Base-by-base conservation (phyloP, 2,113 vertebrate genomes). In the Campylomormyrus tamandua region DNA sequence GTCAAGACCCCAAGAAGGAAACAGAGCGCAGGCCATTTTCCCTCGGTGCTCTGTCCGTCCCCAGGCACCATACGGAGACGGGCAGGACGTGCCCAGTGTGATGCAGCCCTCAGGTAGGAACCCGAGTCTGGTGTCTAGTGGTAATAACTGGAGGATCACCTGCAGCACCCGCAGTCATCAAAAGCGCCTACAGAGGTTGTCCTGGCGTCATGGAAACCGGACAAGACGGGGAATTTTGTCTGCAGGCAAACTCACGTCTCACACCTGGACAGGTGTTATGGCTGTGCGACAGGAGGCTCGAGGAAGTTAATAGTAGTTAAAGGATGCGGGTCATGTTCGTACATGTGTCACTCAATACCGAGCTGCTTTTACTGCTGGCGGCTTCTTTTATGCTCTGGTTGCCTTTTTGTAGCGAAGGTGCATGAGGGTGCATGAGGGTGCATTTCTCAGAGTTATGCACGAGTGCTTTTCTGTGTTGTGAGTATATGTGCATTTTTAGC, bases 211-310 rank as follows among this genome's bases (percentile, higher is more conserved):
- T 84, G 83, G 83, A 45, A 46, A 42, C 42, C 39, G 3, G 21
- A 48, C 42, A 21, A 84, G 45, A 48, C 2, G 1, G 83, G 83
- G 19, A 46, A 46, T 24, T n/a, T 45, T 84, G 42, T 84, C 42
- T 45, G 42, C 45, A 48, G 83, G 21, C 45, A 84, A 48, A 21
- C 45, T 84, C 45, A 11, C 2, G 15, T 13, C 45, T 48, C 83
- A n/a, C 83, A 84, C 83, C 83, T 84, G 83, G 83, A 46, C 83
- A 84, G 83, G 45, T 84, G 83, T 84, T 84, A 84, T 48, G 83
- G 45, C 83, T 48, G 9, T 84, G 9, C 17, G 8, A 39, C 21
- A 48, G 83, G 6, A 45, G 83, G 39, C 3, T 17, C 0, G 1
- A 80, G 74, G 35, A 80, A 80, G 74, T 17, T 80, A 42, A 42